Evolutionary conservation across 2,113 vertebrate species (phyloP).

Genomic region (Nyctibius bracteatus): DNA sequence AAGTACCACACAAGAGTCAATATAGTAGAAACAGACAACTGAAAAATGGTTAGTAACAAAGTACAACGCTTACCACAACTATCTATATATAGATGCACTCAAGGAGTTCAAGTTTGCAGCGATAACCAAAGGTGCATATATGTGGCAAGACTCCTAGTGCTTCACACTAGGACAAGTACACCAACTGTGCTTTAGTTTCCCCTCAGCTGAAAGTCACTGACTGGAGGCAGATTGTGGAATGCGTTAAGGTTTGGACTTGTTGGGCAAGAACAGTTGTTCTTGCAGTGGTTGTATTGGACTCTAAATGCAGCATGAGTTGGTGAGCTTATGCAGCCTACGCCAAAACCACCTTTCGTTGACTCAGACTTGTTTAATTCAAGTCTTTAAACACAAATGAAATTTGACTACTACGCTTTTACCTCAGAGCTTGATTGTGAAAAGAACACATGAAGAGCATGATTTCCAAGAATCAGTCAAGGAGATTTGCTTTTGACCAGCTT

Average conservation of each 20-base stretch:
- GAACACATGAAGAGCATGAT: background rate
- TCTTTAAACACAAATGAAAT: background rate
- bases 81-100: background rate
- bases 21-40: background rate
- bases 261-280: background rate
- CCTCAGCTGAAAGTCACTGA: background rate
- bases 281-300: background rate
- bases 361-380: background rate
- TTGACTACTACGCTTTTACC: background rate
- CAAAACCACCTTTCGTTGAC: background rate
- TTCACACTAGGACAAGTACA: background rate
- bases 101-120: background rate
- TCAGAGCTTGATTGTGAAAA: background rate
- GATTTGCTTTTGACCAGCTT: background rate
- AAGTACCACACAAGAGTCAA: background rate
- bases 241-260: background rate
- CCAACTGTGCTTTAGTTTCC: background rate
- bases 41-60: background rate
- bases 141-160: background rate
- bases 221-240: background rate
- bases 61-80: background rate
- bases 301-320: background rate
- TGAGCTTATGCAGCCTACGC: background rate
- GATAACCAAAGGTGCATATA: background rate
- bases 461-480: background rate